Percentiles rank a stretch among this genome's conserved stretches.
phyloP scores from a whole-genome alignment of 2,888 invertebrate species.

The Rhamphomyia laevipes region DNA sequence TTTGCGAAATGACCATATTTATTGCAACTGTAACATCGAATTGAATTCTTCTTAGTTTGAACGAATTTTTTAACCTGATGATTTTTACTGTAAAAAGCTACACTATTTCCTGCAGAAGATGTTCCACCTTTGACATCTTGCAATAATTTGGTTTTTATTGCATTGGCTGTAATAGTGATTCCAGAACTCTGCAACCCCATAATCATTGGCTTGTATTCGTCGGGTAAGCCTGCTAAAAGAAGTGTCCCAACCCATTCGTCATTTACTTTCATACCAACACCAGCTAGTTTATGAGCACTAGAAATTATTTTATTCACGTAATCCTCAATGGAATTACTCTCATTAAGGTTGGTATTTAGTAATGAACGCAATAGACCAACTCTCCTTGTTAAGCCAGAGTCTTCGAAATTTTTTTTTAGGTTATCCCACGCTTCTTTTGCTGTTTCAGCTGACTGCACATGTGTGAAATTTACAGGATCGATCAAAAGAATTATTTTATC shows the following conservation, averaged over 20 bases:
- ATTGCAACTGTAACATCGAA: not conserved
- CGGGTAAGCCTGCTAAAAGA: no score
- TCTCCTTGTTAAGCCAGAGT: conserved; percentile 1
- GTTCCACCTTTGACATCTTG: not conserved
- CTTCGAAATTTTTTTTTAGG: not conserved
- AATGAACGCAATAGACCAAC: conserved; percentile 3
- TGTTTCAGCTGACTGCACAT: not conserved
- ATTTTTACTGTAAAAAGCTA: not conserved
- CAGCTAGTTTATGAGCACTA: not conserved
- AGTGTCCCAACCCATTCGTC: not conserved
- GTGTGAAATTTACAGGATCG: not conserved
- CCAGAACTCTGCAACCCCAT: not conserved
- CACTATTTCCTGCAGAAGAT: not conserved
- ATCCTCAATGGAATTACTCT: conserved; percentile 2
- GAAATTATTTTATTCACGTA: conserved; percentile 1
- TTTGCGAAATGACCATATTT: not conserved
- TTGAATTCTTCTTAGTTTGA: not conserved
- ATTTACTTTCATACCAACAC: no score
- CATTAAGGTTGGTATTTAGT: not conserved
- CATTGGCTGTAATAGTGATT: not conserved
- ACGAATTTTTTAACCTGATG: not conserved
- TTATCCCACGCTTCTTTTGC: not conserved
- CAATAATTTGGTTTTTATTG: not conserved
- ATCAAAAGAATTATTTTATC: not conserved
- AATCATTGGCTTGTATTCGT: not conserved